Conservation (phyloP, 2,797 vertebrate species). For the Acropternis orthonyx region DNA sequence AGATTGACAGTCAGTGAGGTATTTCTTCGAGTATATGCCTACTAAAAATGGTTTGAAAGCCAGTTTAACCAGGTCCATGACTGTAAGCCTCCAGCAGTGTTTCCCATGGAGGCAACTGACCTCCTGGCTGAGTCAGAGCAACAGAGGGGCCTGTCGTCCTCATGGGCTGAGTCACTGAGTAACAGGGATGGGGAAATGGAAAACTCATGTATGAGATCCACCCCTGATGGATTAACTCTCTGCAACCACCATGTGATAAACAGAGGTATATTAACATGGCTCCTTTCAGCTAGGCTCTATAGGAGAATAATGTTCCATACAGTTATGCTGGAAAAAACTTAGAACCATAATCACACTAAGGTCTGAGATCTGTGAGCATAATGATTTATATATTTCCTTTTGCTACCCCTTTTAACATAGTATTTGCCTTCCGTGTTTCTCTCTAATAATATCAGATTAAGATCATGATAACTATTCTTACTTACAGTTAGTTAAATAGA, state of each 20-base stretch:
- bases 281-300: neutral
- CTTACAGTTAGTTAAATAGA: neutral
- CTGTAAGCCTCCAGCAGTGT: neutral
- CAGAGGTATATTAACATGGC: neutral
- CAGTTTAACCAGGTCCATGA: neutral
- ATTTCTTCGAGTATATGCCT: neutral
- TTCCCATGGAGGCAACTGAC: neutral
- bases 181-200: neutral
- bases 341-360: neutral
- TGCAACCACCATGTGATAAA: neutral
- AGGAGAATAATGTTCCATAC: neutral
- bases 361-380: neutral
- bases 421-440: neutral
- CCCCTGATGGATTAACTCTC: neutral
- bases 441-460: neutral
- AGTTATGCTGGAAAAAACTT: neutral
- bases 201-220: neutral
- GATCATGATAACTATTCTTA: neutral
- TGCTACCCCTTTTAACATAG: neutral
- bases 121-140: neutral
- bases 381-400: neutral
- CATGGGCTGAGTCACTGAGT: neutral
- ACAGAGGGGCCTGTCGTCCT: neutral
- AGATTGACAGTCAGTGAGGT: neutral
- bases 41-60: neutral